Evolutionary conservation across 2,888 invertebrate genomes (phyloP).

Genomic region (Agrilus cyanescens): DNA sequence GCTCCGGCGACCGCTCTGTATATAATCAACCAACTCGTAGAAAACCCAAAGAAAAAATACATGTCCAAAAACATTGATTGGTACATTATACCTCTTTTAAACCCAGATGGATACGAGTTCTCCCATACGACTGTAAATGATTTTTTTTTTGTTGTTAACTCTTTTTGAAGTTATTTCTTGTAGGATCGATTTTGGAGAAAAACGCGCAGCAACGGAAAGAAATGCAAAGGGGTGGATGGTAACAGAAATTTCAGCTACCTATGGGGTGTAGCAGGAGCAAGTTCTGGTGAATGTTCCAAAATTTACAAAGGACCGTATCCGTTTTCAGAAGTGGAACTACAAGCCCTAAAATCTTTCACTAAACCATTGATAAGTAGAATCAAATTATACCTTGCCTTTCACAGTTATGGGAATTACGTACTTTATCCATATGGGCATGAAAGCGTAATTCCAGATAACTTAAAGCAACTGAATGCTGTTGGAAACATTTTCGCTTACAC

Average conservation of each 20-base stretch:
- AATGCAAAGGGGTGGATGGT: slow-evolving; percentile 20
- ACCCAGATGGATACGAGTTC: slow-evolving; percentile 44
- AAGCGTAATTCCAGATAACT: slow-evolving; percentile 37
- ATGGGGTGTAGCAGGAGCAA: slow-evolving; percentile 45
- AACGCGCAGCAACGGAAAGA: slow-evolving; percentile 12
- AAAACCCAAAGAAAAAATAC: slow-evolving; percentile 22
- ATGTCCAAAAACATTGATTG: slow-evolving; percentile 37
- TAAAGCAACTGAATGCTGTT: slow-evolving; percentile 34
- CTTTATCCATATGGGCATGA: slow-evolving; percentile 58
- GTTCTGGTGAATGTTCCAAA: slow-evolving; percentile 31
- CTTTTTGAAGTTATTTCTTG: background rate
- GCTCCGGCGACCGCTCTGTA: slow-evolving; percentile 48
- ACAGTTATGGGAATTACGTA: slow-evolving; percentile 59
- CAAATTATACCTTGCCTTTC: slow-evolving; percentile 57
- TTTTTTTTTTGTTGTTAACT: background rate
- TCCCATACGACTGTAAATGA: slow-evolving; percentile 25
- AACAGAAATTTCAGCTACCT: slow-evolving; percentile 45
- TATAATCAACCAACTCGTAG: slow-evolving; percentile 43
- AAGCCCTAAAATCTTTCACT: slow-evolving; percentile 45
- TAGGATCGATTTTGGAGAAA: slow-evolving; percentile 22
- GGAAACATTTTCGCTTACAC: slow-evolving; percentile 35
- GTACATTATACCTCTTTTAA: slow-evolving; percentile 37
- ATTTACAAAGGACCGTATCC: slow-evolving; percentile 35
- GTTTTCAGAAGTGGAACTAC: slow-evolving; percentile 45
- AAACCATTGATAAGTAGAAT: slow-evolving; percentile 43